These are phyloP conservation scores for Rousettus madagascariensis DNA, from an alignment of 2,797 vertebrate species.

Conservation along the genomic window DNA sequence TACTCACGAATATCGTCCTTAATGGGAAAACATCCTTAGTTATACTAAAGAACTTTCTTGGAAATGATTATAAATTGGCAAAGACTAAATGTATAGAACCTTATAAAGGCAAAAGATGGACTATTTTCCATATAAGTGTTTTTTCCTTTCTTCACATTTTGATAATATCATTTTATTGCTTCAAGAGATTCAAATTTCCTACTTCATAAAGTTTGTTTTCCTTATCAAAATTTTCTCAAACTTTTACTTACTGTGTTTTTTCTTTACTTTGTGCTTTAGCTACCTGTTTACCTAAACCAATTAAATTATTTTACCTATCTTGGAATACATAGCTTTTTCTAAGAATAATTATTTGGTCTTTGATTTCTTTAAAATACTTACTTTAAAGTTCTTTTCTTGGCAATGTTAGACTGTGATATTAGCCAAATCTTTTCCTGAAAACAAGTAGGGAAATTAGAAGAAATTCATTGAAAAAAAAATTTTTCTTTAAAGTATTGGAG, in stretches of 20 bases:
- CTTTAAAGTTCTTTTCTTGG: background rate
- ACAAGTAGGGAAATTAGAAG: background rate
- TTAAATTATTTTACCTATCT: background rate
- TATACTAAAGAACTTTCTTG: background rate
- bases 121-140: background rate
- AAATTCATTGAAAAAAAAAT: background rate
- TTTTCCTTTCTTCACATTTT: background rate
- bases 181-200: background rate
- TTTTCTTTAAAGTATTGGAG: background rate
- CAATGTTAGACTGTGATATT: background rate
- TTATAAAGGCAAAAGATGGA: background rate
- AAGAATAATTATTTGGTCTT: background rate
- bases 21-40: background rate
- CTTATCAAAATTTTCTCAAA: background rate
- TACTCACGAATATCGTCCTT: background rate
- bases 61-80: background rate
- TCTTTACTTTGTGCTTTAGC: background rate
- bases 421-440: background rate
- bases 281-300: background rate
- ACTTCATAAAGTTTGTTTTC: background rate
- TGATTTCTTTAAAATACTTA: background rate
- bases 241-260: background rate
- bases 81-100: background rate
- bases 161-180: background rate
- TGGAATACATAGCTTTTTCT: background rate